Percentiles rank a stretch among this genome's conserved stretches.
phyloP scores from a whole-genome alignment of 2,888 invertebrate species.

The Apoda limacodes region DNA sequence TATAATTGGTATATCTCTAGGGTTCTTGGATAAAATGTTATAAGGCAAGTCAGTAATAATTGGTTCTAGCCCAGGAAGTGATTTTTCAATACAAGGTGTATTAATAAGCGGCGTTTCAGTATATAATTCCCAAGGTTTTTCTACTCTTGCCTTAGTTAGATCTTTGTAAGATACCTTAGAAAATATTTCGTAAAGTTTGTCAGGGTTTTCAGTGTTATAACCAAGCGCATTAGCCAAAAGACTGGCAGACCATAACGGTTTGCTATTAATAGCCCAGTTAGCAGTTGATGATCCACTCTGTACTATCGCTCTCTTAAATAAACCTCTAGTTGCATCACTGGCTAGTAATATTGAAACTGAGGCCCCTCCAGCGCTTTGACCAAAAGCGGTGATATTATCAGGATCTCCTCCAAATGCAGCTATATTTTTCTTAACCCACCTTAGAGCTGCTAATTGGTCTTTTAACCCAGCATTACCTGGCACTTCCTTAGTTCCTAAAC shows the following conservation, averaged over 20 bases:
- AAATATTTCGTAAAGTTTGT: slow-evolving; percentile 45
- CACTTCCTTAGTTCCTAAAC: slow-evolving; percentile 50
- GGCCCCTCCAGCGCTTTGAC: slow-evolving; percentile 53
- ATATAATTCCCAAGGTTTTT: slow-evolving; percentile 39
- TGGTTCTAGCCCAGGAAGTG: slow-evolving; percentile 38
- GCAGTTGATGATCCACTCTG: slow-evolving; percentile 50
- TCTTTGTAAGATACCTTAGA: slow-evolving; percentile 32
- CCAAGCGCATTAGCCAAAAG: slow-evolving; percentile 44
- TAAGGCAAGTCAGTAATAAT: slow-evolving; percentile 45
- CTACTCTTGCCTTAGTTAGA: slow-evolving; percentile 30
- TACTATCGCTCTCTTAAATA: slow-evolving; percentile 47
- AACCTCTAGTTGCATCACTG: slow-evolving; percentile 37
- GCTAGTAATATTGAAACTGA: slow-evolving; percentile 40
- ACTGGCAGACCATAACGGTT: slow-evolving; percentile 44
- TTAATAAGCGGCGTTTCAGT: slow-evolving; percentile 48
- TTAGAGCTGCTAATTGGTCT: slow-evolving; percentile 55
- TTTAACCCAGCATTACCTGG: slow-evolving; percentile 57
- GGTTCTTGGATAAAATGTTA: slow-evolving; percentile 35
- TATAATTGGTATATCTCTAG: slow-evolving; percentile 25
- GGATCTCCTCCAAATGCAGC: slow-evolving; percentile 55
- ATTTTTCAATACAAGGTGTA: slow-evolving; percentile 48
- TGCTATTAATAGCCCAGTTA: slow-evolving; percentile 48
- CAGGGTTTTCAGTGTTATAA: slow-evolving; percentile 36
- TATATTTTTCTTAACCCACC: slow-evolving; percentile 55
- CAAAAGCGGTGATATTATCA: slow-evolving; percentile 53